Base-by-base conservation (phyloP, 37 sponge, comb jelly and placozoan genomes). In the Oscarella lobularis region DNA sequence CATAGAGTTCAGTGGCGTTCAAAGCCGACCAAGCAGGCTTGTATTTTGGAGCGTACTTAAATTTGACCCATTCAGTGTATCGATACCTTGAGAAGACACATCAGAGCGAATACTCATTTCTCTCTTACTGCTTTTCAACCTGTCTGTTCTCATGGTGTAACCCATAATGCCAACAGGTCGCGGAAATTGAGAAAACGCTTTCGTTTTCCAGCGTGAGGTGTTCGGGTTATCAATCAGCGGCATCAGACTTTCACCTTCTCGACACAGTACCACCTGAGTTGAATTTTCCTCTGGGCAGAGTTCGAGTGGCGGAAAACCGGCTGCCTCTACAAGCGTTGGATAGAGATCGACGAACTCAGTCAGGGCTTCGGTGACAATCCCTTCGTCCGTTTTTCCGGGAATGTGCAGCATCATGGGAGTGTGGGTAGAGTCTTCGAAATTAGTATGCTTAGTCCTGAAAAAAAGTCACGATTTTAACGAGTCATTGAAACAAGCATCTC, bases 361-460 rank as follows among this genome's bases (percentile, higher is more conserved):
- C 3, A 80, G 36, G 2, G 73, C 76, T 29, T 38, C 31, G 14
- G 73, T 69, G 6, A 39, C 74, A 73, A 75, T 80, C 4, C 81
- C 81, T 14, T 9, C 20, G 1, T 41, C 73, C 0, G 72, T 76
- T 29, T 73, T 73, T 35, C 79, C 83, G 38, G 83, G 83, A 0
- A 82, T 81, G 71, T 14, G 71, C 1, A 85, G 20, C 2, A 85
- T 76, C 72, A 85, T 71, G 2, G 85, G 85, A 27, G 80, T 81
- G 65, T 33, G 77, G 5, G 74, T 76, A 1, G 81, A 78, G 71
- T 80, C 81, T 70, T 85, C 81, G 41, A 85, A 76, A 65, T 85
- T 81, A 27, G 85, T 80, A 65, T 41, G 41, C 33, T 85, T 85
- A 35, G 40, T 20, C 80, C 80, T 48, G n/a, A n/a, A n/a, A n/a